Base-by-base conservation (phyloP, 2,888 invertebrate species). In the Fissipunctia ypsillon region DNA sequence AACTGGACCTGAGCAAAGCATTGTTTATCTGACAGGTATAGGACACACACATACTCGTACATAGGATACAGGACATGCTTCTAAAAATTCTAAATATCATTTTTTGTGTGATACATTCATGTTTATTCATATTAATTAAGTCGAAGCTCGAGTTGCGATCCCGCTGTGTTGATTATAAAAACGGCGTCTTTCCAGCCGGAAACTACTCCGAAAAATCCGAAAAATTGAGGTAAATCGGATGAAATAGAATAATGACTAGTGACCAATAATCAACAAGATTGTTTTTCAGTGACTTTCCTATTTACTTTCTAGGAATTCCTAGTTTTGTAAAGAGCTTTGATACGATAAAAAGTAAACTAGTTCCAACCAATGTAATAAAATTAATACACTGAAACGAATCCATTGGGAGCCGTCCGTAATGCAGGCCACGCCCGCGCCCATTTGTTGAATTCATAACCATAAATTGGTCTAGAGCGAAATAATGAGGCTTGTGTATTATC, bases 401-500 rank as follows among this genome's bases (percentile, higher is more conserved):
- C 80, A 38, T 63, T n/a, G 87, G 80, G 83, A 83, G 72, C 64
- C 72, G 41, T 76, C 45, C 43, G 73, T 76, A 74, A 59, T 81
- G 79, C 72, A 80, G 35, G 76, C 72, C 80, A 67, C 83, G 65
- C 78, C 84, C 66, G 64, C 59, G 60, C 10, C 61, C 78, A 73
- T 78, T 81, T 76, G 76, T 76, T 78, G 76, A 80, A 76, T 81
- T 73, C 79, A 84, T 80, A 75, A 67, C 79, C 61, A 52, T 71
- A 73, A 63, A 78, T 74, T 81, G 73, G 61, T 73, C 50, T 72
- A 71, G 54, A 67, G 61, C 48, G n/a, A 61, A 67, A 68, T 70
- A 71, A 83, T 80, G 35, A 76, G 52, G 25, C 57, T 41, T 48
- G 43, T 70, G 35, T 64, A 54, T 83, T 78, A 64, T 67, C 35